Evolutionary conservation across 1,140 invertebrate species (phyloP).

Genomic region (Apis laboriosa): DNA sequence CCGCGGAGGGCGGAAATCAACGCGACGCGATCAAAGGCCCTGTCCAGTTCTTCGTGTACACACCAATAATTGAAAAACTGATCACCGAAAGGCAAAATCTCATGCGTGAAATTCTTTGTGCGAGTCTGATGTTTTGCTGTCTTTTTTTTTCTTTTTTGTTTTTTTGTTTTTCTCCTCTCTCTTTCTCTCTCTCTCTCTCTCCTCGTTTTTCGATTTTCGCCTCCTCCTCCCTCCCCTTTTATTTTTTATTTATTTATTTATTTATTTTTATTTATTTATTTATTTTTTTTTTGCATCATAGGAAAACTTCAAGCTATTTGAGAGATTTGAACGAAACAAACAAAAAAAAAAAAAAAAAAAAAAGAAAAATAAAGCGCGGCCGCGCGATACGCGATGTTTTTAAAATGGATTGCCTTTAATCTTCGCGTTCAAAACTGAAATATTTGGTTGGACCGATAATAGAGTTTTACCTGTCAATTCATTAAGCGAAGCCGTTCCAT

Average conservation of each 20-base stretch:
- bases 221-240: background rate
- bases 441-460: slow-evolving; percentile 29
- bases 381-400: slow-evolving; percentile 28
- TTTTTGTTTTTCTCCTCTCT: background rate
- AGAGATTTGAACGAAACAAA: slow-evolving; percentile 23
- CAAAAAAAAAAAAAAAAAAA: background rate
- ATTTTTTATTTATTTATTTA: background rate
- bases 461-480: slow-evolving; percentile 35
- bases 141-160: background rate
- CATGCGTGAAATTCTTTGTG: slow-evolving; percentile 53
- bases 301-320: slow-evolving; percentile 19
- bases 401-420: slow-evolving; percentile 47
- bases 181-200: background rate
- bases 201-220: background rate
- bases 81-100: slow-evolving; percentile 47
- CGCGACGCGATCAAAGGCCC: slow-evolving; percentile 51
- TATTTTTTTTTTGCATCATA: slow-evolving; percentile 7
- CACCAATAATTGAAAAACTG: slow-evolving; percentile 55
- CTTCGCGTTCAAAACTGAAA: slow-evolving; percentile 26
- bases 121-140: background rate
- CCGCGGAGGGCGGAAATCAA: slow-evolving; percentile 35
- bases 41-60: slow-evolving; percentile 22
- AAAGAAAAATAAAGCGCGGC: background rate
- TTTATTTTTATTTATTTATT: background rate
- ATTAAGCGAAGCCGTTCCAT: slow-evolving; percentile 35